Conservation (phyloP, 2,113 vertebrate genomes). For the Chunga burmeisteri region DNA sequence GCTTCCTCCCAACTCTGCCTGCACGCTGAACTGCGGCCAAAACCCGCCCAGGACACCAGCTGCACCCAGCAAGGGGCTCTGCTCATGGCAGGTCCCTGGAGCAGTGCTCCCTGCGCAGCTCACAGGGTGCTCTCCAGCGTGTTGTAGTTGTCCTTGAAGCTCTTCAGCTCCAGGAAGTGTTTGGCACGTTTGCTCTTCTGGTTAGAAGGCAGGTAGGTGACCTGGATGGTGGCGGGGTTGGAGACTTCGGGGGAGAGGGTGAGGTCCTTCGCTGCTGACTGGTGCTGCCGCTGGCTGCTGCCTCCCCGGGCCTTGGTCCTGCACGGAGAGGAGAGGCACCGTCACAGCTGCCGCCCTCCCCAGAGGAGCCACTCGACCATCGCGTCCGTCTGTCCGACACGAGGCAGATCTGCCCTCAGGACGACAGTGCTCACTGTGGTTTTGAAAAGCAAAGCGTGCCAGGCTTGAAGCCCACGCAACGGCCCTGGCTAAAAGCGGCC, state of each 20-base stretch:
- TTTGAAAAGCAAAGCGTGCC: not conserved
- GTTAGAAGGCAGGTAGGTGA: constrained; percentile 88
- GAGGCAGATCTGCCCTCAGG: not conserved
- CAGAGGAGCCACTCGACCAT: fast-evolving
- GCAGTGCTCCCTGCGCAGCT: not conserved
- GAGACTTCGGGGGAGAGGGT: constrained; percentile 77
- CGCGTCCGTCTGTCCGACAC: fast-evolving
- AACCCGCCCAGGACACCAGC: not conserved
- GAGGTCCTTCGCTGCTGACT: constrained; percentile 91
- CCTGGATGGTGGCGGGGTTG: constrained; percentile 82
- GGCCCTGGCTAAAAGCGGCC: not conserved
- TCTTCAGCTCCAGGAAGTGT: constrained; percentile 95
- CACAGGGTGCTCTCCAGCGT: constrained; percentile 92
- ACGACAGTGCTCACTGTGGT: fast-evolving
- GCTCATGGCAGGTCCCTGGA: not conserved
- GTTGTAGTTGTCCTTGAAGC: constrained; percentile 98
- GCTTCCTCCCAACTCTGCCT: not conserved
- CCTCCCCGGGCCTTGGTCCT: constrained; percentile 72
- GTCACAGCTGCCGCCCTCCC: fast-evolving
- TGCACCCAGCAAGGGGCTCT: not conserved
- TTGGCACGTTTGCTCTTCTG: constrained; percentile 94
- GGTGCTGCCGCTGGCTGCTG: constrained; percentile 83
- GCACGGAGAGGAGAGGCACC: not conserved
- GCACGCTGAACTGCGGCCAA: not conserved
- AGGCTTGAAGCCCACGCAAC: fast-evolving